Evolutionary conservation across 2,797 vertebrate genomes (phyloP).

Genomic region (Urosaurus nigricauda): DNA sequence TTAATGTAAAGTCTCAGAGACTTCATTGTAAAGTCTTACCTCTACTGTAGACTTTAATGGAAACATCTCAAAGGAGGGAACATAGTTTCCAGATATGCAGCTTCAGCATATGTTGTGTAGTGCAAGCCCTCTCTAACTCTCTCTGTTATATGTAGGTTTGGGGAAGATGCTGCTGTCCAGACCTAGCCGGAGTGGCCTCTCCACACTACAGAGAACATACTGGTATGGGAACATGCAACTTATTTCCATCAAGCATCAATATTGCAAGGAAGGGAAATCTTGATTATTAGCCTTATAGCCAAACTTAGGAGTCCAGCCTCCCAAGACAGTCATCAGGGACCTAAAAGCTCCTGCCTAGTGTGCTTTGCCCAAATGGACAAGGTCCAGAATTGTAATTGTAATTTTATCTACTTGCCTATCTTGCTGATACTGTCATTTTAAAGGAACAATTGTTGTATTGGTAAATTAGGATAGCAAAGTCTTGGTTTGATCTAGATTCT

Average conservation of each 20-base stretch:
- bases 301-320: neutral
- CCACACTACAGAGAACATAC: slow-evolving; percentile 21
- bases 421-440: neutral
- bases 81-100: neutral
- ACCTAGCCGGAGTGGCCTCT: slow-evolving; percentile 10
- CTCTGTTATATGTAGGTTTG: neutral
- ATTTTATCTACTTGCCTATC: neutral
- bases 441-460: too few species aligned
- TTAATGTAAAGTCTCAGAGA: neutral
- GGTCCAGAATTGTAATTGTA: neutral
- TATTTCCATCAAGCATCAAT: neutral
- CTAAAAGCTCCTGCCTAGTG: neutral
- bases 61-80: neutral
- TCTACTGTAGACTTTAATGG: too few species aligned
- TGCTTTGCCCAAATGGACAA: neutral
- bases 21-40: too few species aligned
- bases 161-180: slow-evolving; percentile 26
- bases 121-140: neutral
- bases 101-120: neutral
- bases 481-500: neutral
- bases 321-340: neutral
- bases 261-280: neutral
- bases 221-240: slow-evolving; percentile 21
- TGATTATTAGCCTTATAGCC: neutral
- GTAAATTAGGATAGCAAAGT: neutral